Evolutionary conservation across 2,888 invertebrate species (phyloP).

Genomic region (Drosophila fungiperda): DNA sequence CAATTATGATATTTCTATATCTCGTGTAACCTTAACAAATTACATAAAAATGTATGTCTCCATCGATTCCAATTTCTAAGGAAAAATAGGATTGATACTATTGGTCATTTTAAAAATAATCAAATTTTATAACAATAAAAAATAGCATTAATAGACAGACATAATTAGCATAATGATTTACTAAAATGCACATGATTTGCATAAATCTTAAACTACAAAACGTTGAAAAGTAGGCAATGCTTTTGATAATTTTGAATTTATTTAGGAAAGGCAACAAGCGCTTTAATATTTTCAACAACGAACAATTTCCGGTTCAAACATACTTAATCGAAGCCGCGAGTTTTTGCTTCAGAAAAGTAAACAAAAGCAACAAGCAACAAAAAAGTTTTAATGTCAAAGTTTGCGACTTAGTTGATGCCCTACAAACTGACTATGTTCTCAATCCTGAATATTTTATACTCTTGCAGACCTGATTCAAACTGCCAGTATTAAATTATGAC

Average conservation of each 20-base stretch:
- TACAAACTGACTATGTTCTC: not conserved
- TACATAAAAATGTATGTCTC: not conserved
- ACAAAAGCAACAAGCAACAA: conserved; percentile 1
- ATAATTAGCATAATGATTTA: not conserved
- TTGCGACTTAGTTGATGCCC: not conserved
- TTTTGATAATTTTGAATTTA: not conserved
- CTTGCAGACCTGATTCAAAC: not conserved
- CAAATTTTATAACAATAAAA: not conserved
- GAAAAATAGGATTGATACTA: not conserved
- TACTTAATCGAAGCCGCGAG: conserved; percentile 64
- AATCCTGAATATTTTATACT: not conserved
- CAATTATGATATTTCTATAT: not conserved
- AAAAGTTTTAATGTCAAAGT: not conserved
- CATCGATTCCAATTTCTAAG: no score
- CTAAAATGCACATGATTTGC: no score
- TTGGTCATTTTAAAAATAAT: not conserved
- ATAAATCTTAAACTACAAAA: not conserved
- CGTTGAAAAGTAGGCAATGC: not conserved
- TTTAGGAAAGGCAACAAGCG: not conserved
- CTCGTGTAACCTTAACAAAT: not conserved
- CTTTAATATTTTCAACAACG: conserved; percentile 7
- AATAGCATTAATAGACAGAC: not conserved
- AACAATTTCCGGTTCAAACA: conserved; percentile 35
- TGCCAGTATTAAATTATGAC: not conserved
- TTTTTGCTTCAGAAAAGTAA: conserved; percentile 15